Percentiles rank a stretch among this genome's conserved stretches.
Evolutionary conservation across 2,888 invertebrate genomes (phyloP).

Genomic region (Tethea ocularis): DNA sequence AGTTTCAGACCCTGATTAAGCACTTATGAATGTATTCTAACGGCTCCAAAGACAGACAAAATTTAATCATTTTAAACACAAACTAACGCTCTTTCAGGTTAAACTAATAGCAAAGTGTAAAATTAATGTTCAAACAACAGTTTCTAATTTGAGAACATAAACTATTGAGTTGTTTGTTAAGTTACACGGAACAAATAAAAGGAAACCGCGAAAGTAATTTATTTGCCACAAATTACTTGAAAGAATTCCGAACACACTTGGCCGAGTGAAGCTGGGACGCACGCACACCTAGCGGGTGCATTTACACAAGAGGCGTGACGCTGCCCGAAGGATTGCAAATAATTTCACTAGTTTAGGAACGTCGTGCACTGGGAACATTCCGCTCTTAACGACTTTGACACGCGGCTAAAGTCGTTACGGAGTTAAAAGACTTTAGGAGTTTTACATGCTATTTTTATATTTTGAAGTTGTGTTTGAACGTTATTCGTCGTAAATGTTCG

Average conservation of each 20-base stretch:
- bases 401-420: not conserved
- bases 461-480: not conserved
- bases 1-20: no score
- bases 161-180: slow-evolving; percentile 7
- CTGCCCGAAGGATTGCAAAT: not conserved
- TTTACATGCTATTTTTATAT: not conserved
- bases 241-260: slow-evolving; percentile 4
- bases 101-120: not conserved
- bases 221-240: slow-evolving; percentile 13
- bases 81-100: not conserved
- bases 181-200: slow-evolving; percentile 11
- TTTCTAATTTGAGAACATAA: not conserved
- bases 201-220: slow-evolving; percentile 15
- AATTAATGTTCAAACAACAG: slow-evolving; percentile 4
- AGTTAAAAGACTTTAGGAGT: not conserved
- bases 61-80: no score
- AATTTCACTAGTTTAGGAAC: not conserved
- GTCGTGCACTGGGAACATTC: slow-evolving; percentile 1
- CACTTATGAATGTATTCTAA: no score
- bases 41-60: no score
- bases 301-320: not conserved
- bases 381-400: not conserved
- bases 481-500: not conserved
- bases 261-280: not conserved
- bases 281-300: slow-evolving; percentile 4